Conservation (phyloP, 1,140 invertebrate species). For the Rhopalosiphum maidis region DNA sequence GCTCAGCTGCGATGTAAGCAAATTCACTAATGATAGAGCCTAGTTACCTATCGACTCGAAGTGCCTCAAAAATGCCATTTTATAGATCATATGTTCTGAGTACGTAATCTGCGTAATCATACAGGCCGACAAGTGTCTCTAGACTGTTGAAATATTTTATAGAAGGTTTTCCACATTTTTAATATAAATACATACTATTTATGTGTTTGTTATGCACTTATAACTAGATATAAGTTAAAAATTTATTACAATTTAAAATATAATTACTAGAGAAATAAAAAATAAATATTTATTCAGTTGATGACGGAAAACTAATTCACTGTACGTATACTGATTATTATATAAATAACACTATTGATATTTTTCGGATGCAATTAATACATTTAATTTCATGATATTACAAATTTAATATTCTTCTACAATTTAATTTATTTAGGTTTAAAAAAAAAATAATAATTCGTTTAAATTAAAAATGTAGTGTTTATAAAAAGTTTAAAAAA, state of each 20-base stretch:
- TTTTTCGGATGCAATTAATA: background rate
- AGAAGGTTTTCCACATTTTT: background rate
- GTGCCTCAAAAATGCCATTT: background rate
- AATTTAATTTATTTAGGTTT: no score
- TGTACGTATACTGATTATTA: no score
- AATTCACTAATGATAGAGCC: background rate
- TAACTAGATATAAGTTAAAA: no score
- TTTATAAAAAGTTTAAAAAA: background rate
- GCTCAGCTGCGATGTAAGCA: background rate
- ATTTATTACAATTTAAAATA: background rate
- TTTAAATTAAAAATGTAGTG: background rate
- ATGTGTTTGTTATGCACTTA: no score
- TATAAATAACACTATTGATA: background rate
- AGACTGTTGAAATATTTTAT: background rate
- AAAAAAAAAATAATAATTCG: no score
- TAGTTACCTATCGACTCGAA: background rate
- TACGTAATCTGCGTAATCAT: background rate
- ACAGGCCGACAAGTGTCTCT: background rate
- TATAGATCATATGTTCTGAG: background rate
- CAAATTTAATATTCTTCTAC: no score
- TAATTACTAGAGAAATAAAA: background rate
- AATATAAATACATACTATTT: background rate
- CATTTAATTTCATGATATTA: background rate
- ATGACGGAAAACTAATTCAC: no score
- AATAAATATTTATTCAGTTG: no score